A percentile compares a stretch with the other conserved stretches of the same genome.
phyloP scores from a whole-genome alignment of 1,140 invertebrate species.

The Orchesella cincta region DNA sequence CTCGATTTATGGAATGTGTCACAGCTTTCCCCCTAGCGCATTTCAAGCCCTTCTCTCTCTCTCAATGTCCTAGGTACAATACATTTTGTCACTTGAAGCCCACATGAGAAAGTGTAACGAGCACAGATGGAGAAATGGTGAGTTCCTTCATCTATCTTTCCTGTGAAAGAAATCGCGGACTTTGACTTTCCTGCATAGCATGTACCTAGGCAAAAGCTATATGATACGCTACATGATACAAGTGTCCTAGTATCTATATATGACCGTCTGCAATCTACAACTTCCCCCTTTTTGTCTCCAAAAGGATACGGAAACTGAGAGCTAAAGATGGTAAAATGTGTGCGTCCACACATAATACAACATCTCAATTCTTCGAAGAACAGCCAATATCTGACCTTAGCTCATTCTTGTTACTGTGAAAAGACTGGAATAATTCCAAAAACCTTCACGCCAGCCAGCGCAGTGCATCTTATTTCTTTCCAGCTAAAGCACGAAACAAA shows the following conservation, averaged over 20 bases:
- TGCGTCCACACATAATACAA: background rate
- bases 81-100: too few species aligned
- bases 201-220: too few species aligned
- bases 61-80: background rate
- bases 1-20: background rate
- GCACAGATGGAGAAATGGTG: background rate
- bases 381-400: background rate
- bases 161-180: background rate
- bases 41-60: background rate
- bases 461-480: too few species aligned
- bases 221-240: too few species aligned
- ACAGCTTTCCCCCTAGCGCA: background rate
- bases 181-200: too few species aligned
- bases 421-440: background rate
- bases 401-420: background rate
- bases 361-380: background rate
- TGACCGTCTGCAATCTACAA: too few species aligned
- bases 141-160: background rate
- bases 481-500: too few species aligned
- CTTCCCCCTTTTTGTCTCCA: too few species aligned
- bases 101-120: too few species aligned
- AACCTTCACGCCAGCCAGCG: background rate
- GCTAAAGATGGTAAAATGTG: too few species aligned
- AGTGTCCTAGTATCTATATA: too few species aligned
- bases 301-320: too few species aligned